A percentile compares a stretch with the other conserved stretches of the same genome.
These are phyloP conservation scores for Anaspis maculata DNA, from an alignment of 2,888 invertebrate genomes.

Conservation along the genomic window DNA sequence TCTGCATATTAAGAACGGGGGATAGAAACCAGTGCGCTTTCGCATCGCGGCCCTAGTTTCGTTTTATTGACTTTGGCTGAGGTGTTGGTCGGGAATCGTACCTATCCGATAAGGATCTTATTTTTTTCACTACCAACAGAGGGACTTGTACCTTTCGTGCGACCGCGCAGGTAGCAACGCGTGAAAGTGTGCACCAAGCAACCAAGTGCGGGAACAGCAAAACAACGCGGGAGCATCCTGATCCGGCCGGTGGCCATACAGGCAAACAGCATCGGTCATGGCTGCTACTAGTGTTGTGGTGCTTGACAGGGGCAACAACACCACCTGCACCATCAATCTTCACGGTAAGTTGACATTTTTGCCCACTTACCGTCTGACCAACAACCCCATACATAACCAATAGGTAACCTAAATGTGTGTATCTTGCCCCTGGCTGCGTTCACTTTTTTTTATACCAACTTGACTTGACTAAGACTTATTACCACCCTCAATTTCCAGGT, in stretches of 20 bases:
- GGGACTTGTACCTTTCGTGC: conserved; percentile 37
- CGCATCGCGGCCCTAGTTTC: conserved; percentile 17
- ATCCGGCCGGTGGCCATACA: conserved; percentile 38
- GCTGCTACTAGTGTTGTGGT: conserved; percentile 92
- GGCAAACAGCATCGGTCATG: conserved; percentile 32
- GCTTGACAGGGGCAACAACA: conserved; percentile 91
- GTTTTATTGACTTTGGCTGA: conserved; percentile 8
- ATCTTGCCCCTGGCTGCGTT: too few relatives aligned
- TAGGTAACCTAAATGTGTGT: too few relatives aligned
- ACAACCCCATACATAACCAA: conserved; percentile 21
- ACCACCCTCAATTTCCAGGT: conserved; percentile 51
- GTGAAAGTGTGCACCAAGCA: conserved; percentile 28
- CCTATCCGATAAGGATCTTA: conserved; percentile 12
- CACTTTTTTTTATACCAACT: conserved; percentile 8
- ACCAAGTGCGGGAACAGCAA: conserved; percentile 30
- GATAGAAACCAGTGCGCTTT: conserved; percentile 24
- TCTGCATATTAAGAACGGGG: conserved; percentile 31
- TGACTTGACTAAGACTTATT: not conserved
- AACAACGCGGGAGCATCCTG: conserved; percentile 27
- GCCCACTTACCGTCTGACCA: conserved; percentile 1
- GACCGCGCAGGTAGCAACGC: conserved; percentile 37
- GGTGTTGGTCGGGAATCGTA: conserved; percentile 4
- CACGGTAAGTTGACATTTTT: conserved; percentile 63
- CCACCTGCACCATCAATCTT: conserved; percentile 92
- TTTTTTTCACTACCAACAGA: conserved; percentile 37